Evolutionary conservation across 2,113 vertebrate species (phyloP).

Genomic region (Heterochromis multidens): DNA sequence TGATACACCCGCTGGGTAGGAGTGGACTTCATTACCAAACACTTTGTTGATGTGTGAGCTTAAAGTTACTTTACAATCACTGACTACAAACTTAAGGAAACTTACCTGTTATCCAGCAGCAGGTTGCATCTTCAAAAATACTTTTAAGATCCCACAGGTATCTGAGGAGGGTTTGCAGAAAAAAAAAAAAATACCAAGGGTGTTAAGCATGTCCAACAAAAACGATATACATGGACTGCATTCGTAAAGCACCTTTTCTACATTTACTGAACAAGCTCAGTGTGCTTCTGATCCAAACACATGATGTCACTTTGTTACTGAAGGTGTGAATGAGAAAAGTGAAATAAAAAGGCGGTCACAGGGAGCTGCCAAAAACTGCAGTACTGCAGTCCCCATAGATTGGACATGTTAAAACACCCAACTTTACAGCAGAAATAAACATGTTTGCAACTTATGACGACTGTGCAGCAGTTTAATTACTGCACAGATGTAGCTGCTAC

Average conservation of each 20-base stretch:
- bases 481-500: not conserved
- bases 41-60: not conserved
- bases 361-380: no score
- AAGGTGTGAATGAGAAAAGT: no score
- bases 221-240: not conserved
- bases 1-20: not conserved
- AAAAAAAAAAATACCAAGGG: not conserved
- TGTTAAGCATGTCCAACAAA: not conserved
- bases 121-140: not conserved
- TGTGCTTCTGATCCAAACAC: no score
- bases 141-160: not conserved
- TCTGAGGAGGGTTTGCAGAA: not conserved
- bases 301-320: not conserved
- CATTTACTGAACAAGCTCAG: not conserved
- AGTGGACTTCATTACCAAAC: not conserved
- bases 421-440: no score
- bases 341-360: no score
- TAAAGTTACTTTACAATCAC: not conserved
- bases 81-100: not conserved
- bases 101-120: not conserved
- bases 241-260: fast-evolving
- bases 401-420: no score
- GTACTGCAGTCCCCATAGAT: no score
- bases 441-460: not conserved
- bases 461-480: not conserved